Conservation (phyloP, 2,888 invertebrate species). For the Nasonia oneida region DNA sequence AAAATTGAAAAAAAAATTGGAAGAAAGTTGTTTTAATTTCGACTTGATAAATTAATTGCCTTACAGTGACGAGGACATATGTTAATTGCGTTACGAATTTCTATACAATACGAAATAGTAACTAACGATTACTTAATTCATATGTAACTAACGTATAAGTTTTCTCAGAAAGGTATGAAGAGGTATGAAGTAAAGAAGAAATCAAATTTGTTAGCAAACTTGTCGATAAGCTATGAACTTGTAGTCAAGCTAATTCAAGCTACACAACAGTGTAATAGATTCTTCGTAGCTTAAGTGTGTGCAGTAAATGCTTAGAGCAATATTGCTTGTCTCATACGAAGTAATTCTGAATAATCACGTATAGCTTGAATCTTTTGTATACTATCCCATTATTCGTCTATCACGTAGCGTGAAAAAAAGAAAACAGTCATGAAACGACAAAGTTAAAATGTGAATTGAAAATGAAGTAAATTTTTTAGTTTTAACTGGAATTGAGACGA, state of each 20-base stretch:
- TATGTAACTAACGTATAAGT: constrained; percentile 13
- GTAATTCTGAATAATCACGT: constrained; percentile 33
- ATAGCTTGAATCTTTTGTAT: constrained; percentile 41
- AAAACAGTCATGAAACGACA: constrained; percentile 1
- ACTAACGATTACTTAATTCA: constrained; percentile 10
- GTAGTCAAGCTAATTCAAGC: constrained; percentile 26
- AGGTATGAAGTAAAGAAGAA: constrained; percentile 27
- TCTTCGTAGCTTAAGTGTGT: constrained; percentile 25
- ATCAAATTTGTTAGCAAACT: constrained; percentile 23
- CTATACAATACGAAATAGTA: neutral
- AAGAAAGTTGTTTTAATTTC: neutral
- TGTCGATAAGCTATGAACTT: constrained; percentile 14
- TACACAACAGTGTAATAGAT: constrained; percentile 27
- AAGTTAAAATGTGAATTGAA: constrained; percentile 20
- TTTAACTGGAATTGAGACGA: constrained; percentile 54
- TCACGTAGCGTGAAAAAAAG: constrained; percentile 27
- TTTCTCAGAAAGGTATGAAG: constrained; percentile 35
- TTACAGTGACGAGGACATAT: neutral
- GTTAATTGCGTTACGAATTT: neutral
- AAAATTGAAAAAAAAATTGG: constrained; percentile 1
- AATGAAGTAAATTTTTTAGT: constrained; percentile 8
- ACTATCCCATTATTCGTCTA: constrained; percentile 4
- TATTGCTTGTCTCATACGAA: constrained; percentile 25
- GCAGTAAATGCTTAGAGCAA: constrained; percentile 47
- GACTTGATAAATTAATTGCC: neutral